Conservation (phyloP, 2,797 vertebrate genomes). For the Staurois parvus region DNA sequence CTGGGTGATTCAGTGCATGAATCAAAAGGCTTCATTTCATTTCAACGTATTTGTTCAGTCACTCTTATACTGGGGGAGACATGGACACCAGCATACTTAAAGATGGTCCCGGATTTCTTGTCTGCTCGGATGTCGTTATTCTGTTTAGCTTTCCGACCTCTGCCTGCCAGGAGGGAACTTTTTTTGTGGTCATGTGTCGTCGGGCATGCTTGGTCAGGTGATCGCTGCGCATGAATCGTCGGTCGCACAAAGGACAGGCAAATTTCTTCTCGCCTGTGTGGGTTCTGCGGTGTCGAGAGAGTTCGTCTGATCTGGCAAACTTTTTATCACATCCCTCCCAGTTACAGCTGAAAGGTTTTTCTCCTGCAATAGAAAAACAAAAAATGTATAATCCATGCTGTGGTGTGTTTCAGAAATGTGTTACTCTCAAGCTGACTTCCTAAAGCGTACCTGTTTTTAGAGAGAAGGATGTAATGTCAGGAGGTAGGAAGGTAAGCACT, state of each 20-base stretch:
- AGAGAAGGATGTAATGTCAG: too few relatives aligned
- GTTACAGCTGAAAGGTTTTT: slow-evolving; percentile 95
- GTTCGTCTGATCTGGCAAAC: slow-evolving; percentile 95
- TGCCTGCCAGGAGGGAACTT: slow-evolving; percentile 83
- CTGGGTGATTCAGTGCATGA: background rate
- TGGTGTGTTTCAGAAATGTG: too few relatives aligned
- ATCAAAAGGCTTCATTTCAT: background rate
- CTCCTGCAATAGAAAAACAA: slow-evolving; percentile 77
- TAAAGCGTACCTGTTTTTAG: too few relatives aligned
- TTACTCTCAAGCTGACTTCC: too few relatives aligned
- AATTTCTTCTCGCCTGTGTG: slow-evolving; percentile 98
- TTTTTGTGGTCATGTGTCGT: slow-evolving; percentile 89
- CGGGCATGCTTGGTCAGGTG: slow-evolving; percentile 96
- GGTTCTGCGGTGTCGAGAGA: slow-evolving; percentile 93
- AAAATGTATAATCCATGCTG: background rate
- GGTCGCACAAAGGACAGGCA: slow-evolving; percentile 88
- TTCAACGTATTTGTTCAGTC: background rate
- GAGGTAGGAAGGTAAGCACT: too few relatives aligned
- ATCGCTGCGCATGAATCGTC: slow-evolving; percentile 97
- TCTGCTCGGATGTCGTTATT: slow-evolving; percentile 69
- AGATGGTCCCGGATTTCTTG: slow-evolving; percentile 70
- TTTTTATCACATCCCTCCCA: slow-evolving; percentile 97
- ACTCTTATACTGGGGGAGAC: slow-evolving; percentile 64
- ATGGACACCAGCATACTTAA: slow-evolving; percentile 75
- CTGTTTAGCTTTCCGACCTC: slow-evolving; percentile 82